Percentiles rank a stretch among this genome's conserved stretches.
phyloP scores from a whole-genome alignment of 2,888 invertebrate genomes.

The Hirtodrosophila cameraria region DNA sequence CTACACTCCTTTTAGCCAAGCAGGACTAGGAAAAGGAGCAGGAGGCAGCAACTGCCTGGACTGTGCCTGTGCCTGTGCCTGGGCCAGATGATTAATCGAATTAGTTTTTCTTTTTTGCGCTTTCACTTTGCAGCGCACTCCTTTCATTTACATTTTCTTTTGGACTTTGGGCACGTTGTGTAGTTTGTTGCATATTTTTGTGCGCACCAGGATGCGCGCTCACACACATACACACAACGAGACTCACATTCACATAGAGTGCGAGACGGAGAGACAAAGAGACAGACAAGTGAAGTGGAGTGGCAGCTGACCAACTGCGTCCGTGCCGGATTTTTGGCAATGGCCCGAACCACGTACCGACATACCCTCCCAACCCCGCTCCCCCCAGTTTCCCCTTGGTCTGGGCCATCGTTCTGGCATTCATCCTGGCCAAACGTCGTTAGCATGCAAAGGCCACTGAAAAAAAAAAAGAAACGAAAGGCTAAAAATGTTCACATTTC shows the following conservation, averaged over 20 bases:
- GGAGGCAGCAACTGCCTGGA: conserved; percentile 5
- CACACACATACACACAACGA: conserved; percentile 28
- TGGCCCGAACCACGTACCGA: conserved; percentile 36
- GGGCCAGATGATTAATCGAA: conserved; percentile 75
- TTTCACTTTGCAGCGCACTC: conserved; percentile 57
- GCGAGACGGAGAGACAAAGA: conserved; percentile 3
- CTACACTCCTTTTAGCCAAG: conserved; percentile 45
- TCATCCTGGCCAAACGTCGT: conserved; percentile 65
- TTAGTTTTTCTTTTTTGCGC: conserved; percentile 69
- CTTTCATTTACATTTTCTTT: conserved; percentile 79
- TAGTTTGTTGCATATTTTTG: conserved; percentile 74
- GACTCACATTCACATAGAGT: conserved; percentile 12
- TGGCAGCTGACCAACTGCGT: conserved; percentile 76
- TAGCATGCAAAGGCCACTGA: conserved; percentile 54
- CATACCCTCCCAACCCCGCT: not conserved
- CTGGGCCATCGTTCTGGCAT: conserved; percentile 46
- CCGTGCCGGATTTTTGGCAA: conserved; percentile 70
- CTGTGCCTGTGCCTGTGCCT: conserved; percentile 27
- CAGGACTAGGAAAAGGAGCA: conserved; percentile 22
- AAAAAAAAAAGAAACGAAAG: conserved; percentile 4
- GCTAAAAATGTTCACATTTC: conserved; percentile 65
- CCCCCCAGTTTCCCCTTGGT: not conserved
- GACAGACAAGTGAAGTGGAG: conserved; percentile 46
- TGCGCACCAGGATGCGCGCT: conserved; percentile 51
- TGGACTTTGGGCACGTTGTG: conserved; percentile 57